A percentile compares a stretch with the other conserved stretches of the same genome.
Conservation (phyloP, 2,113 vertebrate species). For the Phainopepla nitens region DNA sequence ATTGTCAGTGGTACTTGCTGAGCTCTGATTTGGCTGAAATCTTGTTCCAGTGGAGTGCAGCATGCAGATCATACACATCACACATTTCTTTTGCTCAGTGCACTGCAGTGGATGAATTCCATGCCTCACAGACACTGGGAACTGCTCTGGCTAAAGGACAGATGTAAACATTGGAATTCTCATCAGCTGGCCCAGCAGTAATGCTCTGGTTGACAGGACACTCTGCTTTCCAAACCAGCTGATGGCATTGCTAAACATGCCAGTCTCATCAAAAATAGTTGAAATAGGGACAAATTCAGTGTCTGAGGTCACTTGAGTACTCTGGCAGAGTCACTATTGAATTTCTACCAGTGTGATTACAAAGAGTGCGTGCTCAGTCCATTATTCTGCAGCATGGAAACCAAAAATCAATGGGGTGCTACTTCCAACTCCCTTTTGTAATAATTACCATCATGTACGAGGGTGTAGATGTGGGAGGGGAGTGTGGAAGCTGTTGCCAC, state of each 20-base stretch:
- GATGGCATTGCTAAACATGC: not conserved
- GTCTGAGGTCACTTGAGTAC: constrained; percentile 19
- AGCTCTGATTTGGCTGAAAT: not conserved
- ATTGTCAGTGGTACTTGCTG: not conserved
- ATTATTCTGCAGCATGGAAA: constrained; percentile 50
- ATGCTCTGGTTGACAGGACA: not conserved
- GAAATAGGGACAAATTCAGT: constrained; percentile 1
- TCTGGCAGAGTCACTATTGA: constrained; percentile 45
- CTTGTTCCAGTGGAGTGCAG: not conserved
- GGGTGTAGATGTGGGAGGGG: not conserved
- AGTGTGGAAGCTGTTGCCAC: not conserved
- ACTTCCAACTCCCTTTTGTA: constrained; percentile 19
- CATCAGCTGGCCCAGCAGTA: not conserved
- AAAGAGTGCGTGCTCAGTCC: constrained; percentile 31
- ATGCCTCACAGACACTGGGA: not conserved
- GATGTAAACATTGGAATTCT: not conserved
- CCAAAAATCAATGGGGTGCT: constrained; percentile 53
- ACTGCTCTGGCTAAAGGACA: not conserved
- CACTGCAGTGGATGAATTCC: not conserved
- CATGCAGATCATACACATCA: not conserved
- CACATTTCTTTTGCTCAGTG: not conserved
- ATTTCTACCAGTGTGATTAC: constrained; percentile 43
- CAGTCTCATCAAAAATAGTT: not conserved
- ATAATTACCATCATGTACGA: not conserved
- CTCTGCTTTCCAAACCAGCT: not conserved